phyloP scores from a whole-genome alignment of 2,113 vertebrate genomes.

The Xyrauchen texanus region DNA sequence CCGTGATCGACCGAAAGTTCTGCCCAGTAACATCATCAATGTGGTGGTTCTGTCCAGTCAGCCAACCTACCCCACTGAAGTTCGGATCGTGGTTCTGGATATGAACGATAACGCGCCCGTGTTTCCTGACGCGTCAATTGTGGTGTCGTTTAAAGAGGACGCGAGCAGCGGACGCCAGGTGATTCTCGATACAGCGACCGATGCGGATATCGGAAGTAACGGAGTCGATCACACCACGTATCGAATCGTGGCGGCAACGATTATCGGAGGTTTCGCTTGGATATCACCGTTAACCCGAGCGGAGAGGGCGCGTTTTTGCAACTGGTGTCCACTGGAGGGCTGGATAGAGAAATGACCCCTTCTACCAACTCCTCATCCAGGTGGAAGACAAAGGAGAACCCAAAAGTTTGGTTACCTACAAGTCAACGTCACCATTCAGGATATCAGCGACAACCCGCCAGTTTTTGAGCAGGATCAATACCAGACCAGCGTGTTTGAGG shows the following conservation, averaged over 20 bases:
- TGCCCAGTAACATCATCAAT: slow-evolving; percentile 89
- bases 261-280: slow-evolving; percentile 88
- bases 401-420: slow-evolving; percentile 88
- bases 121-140: slow-evolving; percentile 91
- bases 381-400: slow-evolving; percentile 96
- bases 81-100: slow-evolving; percentile 90
- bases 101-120: slow-evolving; percentile 95
- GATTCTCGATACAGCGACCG: slow-evolving; percentile 93
- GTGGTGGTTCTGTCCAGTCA: slow-evolving; percentile 96
- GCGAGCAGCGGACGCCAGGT: slow-evolving; percentile 94
- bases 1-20: slow-evolving; percentile 88
- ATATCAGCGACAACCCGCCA: slow-evolving; percentile 95
- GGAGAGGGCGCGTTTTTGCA: slow-evolving; percentile 97
- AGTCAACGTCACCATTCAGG: slow-evolving; percentile 95
- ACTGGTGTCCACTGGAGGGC: slow-evolving; percentile 87
- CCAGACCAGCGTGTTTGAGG: slow-evolving; percentile 86
- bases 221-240: slow-evolving; percentile 95
- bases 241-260: slow-evolving; percentile 90
- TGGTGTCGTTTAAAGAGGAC: slow-evolving; percentile 96
- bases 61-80: slow-evolving; percentile 95
- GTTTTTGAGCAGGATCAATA: slow-evolving; percentile 86
- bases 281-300: slow-evolving; percentile 96
- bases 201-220: slow-evolving; percentile 91
- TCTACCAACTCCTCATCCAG: slow-evolving; percentile 89
- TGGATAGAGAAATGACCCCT: slow-evolving; percentile 88